phyloP scores from a whole-genome alignment of 2,113 vertebrate species.

The Empidonax alnorum region DNA sequence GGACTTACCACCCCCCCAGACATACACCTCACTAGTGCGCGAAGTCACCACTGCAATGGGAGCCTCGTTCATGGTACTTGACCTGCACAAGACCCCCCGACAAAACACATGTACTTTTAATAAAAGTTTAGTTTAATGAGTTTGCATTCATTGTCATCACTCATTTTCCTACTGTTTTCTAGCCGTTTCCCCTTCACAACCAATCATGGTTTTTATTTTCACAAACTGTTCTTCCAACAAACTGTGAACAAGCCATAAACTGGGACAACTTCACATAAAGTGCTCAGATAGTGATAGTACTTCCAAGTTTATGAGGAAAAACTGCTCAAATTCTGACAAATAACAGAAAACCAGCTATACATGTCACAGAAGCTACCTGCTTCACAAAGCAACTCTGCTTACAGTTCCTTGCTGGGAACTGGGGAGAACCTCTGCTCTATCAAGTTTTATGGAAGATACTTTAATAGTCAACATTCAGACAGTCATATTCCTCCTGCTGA shows the following conservation, averaged over 20 bases:
- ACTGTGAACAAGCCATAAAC: background rate
- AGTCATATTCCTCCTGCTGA: background rate
- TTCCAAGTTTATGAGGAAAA: background rate
- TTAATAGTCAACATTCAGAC: background rate
- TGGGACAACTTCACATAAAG: background rate
- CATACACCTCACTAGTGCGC: conserved; percentile 94
- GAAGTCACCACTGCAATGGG: conserved; percentile 96
- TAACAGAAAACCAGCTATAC: background rate
- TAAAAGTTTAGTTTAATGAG: background rate
- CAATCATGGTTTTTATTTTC: background rate
- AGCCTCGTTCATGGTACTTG: conserved; percentile 86
- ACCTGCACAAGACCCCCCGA: conserved; percentile 74
- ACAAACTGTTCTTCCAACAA: background rate
- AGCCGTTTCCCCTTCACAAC: background rate
- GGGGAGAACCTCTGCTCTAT: background rate
- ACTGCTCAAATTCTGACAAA: background rate
- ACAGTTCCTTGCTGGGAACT: background rate
- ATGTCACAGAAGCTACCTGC: background rate
- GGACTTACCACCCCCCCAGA: conserved; percentile 97
- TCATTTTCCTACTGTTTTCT: background rate
- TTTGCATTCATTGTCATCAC: background rate
- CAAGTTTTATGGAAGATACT: background rate
- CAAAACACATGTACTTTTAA: conserved; percentile 25
- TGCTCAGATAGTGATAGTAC: background rate
- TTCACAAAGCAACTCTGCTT: background rate